Percentiles rank a stretch among this genome's conserved stretches.
phyloP scores from a whole-genome alignment of 2,113 vertebrate species.

The Sebastes fasciatus region DNA sequence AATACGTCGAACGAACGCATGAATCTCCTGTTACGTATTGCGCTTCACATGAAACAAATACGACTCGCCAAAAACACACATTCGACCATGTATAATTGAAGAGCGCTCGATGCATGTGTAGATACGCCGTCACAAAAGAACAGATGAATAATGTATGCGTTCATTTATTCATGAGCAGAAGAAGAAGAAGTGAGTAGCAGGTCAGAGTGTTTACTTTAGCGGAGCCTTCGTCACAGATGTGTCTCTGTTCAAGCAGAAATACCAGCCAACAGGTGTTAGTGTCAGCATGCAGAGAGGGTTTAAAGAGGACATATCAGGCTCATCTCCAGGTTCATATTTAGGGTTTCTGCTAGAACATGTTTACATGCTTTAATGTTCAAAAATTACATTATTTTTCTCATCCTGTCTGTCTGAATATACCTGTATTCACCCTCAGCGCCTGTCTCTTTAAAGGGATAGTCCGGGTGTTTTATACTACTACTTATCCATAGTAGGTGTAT shows the following conservation, averaged over 20 bases:
- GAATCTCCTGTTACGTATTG: conserved; percentile 11
- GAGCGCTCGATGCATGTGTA: conserved; percentile 1
- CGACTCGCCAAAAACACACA: conserved; percentile 3
- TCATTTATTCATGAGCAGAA: conserved; percentile 61
- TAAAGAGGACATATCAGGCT: not conserved
- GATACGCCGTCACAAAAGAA: conserved; percentile 20
- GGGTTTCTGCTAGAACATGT: no score
- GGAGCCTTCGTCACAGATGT: conserved; percentile 47
- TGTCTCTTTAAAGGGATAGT: no score
- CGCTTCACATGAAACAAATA: conserved; percentile 30
- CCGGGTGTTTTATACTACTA: no score
- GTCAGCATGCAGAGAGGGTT: conserved; percentile 22
- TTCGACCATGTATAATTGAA: conserved; percentile 25
- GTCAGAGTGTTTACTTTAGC: conserved; percentile 56
- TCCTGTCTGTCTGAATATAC: no score
- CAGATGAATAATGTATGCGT: conserved; percentile 41
- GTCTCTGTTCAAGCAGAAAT: conserved; percentile 23
- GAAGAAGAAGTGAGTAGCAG: conserved; percentile 30
- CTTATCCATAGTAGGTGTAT: no score
- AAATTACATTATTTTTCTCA: no score
- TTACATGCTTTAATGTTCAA: no score
- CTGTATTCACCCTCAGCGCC: no score
- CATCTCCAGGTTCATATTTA: no score
- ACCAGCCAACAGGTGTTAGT: not conserved
- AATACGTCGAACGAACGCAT: not conserved